These are phyloP conservation scores for Liasis olivaceus DNA, from an alignment of 2,797 vertebrate genomes.

Conservation along the genomic window DNA sequence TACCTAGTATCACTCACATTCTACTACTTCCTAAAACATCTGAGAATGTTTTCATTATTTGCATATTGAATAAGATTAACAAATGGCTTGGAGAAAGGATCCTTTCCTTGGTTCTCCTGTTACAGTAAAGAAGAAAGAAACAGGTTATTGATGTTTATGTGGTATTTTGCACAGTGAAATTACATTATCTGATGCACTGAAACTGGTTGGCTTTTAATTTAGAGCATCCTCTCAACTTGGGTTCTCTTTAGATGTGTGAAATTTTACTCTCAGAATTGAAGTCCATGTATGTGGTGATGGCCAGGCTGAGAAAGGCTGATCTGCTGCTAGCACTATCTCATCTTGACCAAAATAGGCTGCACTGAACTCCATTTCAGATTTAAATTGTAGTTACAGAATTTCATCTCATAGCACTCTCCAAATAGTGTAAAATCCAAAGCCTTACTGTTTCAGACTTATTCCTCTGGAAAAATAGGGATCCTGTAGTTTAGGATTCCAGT, in stretches of 20 bases:
- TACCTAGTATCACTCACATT: fast-evolving
- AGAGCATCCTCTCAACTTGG: neutral
- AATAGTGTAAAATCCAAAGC: neutral
- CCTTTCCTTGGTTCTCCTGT: neutral
- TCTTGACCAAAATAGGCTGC: neutral
- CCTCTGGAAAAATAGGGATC: neutral
- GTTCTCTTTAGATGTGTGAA: neutral
- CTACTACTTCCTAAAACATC: neutral
- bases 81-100: neutral
- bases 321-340: neutral
- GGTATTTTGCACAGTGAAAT: neutral
- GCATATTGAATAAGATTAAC: neutral
- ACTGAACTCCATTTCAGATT: neutral
- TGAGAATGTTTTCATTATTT: neutral
- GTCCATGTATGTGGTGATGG: neutral
- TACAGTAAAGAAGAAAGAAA: neutral
- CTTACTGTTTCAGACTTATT: neutral
- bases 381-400: neutral
- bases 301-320: neutral
- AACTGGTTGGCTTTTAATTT: neutral
- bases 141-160: neutral
- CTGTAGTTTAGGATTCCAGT: neutral
- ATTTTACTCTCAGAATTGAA: neutral
- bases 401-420: neutral
- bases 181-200: neutral